phyloP scores from a whole-genome alignment of 2,113 vertebrate species.

The Saccopteryx bilineata region DNA sequence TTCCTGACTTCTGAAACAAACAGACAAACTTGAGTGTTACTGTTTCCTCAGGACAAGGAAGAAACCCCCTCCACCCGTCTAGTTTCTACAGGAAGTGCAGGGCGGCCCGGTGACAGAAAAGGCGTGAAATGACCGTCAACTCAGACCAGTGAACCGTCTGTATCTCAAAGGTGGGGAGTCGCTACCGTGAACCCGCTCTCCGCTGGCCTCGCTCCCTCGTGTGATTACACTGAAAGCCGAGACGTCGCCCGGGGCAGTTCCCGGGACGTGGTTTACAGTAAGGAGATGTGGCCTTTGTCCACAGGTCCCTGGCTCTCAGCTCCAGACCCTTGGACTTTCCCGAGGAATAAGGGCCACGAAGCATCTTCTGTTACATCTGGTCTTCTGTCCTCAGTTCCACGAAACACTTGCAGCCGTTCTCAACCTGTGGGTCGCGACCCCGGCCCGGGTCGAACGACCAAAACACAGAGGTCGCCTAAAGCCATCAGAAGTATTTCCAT shows the following conservation, averaged over 20 bases:
- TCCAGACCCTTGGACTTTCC: neutral
- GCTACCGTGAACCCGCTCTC: neutral
- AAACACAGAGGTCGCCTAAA: no score
- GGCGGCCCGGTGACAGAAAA: neutral
- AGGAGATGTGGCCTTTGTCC: neutral
- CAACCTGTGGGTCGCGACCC: no score
- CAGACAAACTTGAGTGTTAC: neutral
- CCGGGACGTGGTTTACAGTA: neutral
- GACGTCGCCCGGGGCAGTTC: neutral
- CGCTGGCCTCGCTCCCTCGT: neutral
- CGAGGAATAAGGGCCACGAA: neutral
- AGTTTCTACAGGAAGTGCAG: neutral
- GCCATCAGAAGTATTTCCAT: no score
- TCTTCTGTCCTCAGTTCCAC: neutral
- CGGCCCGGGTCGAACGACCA: no score
- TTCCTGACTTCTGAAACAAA: constrained; percentile 14
- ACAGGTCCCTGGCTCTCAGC: neutral
- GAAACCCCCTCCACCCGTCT: neutral
- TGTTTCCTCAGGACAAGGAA: neutral
- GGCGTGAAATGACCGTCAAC: neutral
- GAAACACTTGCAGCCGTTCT: no score
- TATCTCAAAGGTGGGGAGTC: neutral
- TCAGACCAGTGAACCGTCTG: neutral
- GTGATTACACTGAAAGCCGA: neutral
- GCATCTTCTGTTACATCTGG: neutral